phyloP scores from a whole-genome alignment of 92 coral and sea anemone genomes.

The Pocillopora meandrina region DNA sequence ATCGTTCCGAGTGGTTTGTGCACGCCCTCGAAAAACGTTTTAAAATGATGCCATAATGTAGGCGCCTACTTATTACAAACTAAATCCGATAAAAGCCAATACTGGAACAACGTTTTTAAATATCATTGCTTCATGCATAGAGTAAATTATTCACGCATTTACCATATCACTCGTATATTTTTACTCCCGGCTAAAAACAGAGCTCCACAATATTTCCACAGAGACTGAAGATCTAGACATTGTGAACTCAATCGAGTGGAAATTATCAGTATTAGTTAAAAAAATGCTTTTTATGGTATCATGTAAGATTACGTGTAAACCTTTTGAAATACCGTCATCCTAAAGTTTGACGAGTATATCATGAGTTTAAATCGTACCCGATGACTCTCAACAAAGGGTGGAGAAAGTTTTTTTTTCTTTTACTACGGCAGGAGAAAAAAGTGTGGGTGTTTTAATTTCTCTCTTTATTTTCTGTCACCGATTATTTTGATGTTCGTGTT shows the following conservation, averaged over 20 bases:
- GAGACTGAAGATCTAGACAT: conserved; percentile 41
- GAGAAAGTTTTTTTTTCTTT: too few species aligned
- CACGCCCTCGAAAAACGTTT: conserved; percentile 16
- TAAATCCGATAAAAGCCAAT: conserved; percentile 9
- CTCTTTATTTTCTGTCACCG: too few species aligned
- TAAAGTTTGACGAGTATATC: too few species aligned
- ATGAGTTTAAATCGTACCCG: too few species aligned
- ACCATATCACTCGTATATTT: conserved; percentile 14
- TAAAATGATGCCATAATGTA: conserved; percentile 21
- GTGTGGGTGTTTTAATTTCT: too few species aligned
- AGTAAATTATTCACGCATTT: not conserved
- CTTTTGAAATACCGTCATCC: too few species aligned
- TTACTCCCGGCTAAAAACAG: conserved; percentile 30
- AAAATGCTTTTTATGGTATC: not conserved
- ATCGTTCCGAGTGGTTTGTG: not conserved
- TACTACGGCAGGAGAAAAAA: too few species aligned
- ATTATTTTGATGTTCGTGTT: too few species aligned
- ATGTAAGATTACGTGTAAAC: too few species aligned
- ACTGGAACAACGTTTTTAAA: conserved; percentile 11
- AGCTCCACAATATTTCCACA: conserved; percentile 22
- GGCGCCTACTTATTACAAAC: conserved; percentile 12
- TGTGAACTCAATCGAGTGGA: conserved; percentile 24
- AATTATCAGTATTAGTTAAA: conserved; percentile 35
- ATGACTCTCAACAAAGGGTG: too few species aligned
- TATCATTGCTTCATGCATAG: conserved; percentile 6